Percentiles rank a stretch among this genome's conserved stretches.
phyloP scores from a whole-genome alignment of 2,113 vertebrate species.

The Okapia johnstoni region DNA sequence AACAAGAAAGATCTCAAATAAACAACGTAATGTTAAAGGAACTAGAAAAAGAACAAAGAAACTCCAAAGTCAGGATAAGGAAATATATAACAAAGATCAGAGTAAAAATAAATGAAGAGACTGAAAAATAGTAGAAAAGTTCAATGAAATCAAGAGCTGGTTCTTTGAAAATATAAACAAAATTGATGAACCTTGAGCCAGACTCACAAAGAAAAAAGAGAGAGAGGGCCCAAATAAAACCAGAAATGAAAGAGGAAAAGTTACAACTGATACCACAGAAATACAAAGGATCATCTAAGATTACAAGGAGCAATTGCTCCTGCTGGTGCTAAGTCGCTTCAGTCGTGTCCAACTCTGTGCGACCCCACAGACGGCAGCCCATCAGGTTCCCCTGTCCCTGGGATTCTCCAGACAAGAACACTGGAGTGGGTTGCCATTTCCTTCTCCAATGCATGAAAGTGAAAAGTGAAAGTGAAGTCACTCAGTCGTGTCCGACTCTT shows the following conservation, averaged over 20 bases:
- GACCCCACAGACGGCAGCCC: too few relatives aligned
- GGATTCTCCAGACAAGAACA: too few relatives aligned
- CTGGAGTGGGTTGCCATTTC: too few relatives aligned
- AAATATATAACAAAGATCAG: neutral
- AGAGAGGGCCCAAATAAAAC: neutral
- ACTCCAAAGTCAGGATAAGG: neutral
- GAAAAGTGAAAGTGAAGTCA: too few relatives aligned
- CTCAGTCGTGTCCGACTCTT: too few relatives aligned
- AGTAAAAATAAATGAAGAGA: neutral
- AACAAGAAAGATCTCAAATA: neutral
- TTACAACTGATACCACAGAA: neutral
- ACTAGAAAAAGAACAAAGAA: neutral
- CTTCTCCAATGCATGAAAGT: too few relatives aligned
- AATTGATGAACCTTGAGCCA: neutral
- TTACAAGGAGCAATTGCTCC: neutral
- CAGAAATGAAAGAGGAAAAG: neutral
- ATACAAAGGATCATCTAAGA: neutral
- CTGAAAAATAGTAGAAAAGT: neutral
- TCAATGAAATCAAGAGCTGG: neutral
- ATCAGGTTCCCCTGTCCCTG: too few relatives aligned
- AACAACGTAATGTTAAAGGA: neutral
- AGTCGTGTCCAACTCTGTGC: too few relatives aligned
- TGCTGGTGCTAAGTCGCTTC: too few relatives aligned
- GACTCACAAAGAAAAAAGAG: neutral
- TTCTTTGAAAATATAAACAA: neutral